Conservation (phyloP, 2,113 vertebrate species). For the Anarhynchus alexandrinus region DNA sequence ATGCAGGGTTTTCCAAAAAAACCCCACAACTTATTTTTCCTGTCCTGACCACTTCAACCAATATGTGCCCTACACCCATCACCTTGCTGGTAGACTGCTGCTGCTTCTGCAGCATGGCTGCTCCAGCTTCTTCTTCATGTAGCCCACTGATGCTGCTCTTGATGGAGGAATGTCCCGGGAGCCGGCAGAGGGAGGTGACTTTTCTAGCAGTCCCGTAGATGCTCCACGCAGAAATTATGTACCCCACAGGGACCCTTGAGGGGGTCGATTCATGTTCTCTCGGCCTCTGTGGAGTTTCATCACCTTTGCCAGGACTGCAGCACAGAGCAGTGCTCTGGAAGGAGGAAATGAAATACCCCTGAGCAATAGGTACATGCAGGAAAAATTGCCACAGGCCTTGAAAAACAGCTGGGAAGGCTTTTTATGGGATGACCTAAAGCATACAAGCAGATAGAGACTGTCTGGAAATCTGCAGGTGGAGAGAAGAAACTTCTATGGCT, state of each 20-base stretch:
- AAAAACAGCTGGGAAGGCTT: not conserved
- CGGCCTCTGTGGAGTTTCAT: not conserved
- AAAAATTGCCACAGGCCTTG: not conserved
- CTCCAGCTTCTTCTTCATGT: not conserved
- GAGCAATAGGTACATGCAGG: not conserved
- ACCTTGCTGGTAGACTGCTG: not conserved
- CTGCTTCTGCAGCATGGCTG: not conserved
- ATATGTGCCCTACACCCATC: accelerated
- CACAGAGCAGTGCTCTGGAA: not conserved
- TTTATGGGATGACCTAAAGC: not conserved
- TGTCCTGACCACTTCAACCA: not conserved
- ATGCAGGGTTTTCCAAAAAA: not conserved
- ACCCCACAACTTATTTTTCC: not conserved
- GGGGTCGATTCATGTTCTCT: not conserved
- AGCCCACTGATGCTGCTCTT: too few relatives aligned
- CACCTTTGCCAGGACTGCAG: not conserved
- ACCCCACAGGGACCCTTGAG: too few relatives aligned
- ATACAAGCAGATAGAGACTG: not conserved
- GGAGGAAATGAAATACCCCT: not conserved
- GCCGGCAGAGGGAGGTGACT: not conserved
- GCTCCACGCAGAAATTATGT: not conserved
- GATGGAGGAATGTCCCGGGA: not conserved
- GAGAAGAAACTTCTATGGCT: not conserved
- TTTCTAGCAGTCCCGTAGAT: not conserved
- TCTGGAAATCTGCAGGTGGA: not conserved